Evolutionary conservation across 2,888 invertebrate species (phyloP), one percentile per base, ranked within the genome.

Genomic region (Autographa pulchrina): DNA sequence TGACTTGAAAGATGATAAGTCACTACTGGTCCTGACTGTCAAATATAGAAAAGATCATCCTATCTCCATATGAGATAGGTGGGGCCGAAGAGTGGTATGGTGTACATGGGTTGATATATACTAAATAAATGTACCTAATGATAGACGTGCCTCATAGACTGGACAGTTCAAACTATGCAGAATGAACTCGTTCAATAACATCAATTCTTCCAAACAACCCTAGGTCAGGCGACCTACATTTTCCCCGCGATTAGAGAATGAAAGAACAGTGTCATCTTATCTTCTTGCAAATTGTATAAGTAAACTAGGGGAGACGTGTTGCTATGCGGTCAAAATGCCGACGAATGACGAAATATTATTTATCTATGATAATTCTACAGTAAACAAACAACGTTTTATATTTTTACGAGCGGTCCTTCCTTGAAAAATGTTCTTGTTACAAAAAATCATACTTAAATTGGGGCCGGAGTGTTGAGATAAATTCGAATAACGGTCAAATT

Each of bases 181-280:
- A 48, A 5, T 48, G 13, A 13, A 43, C 11, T 56, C 54, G 18
- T 25, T 13, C 54, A 25, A 25, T 20, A 25, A 48, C 48, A n/a
- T 43, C 14, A 2, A 43, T 48, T 48, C 48, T 60, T 35, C 60
- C 68, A 70, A 72, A 65, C 69, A 18, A 58, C 65, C 31, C 25
- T 48, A 14, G 48, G 48, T 48, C 59, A 56, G 43, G 65, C 72
- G 81, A 68, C 74, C 75, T 75, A 83, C 31, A 78, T 78, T 78
- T 35, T 35, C 31, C 58, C 14, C 43, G 54, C 64, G 52, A 74
- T 65, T 74, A 54, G 59, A 65, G 52, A 72, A 68, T 74, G 52
- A 78, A 81, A 74, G 67, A 73, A 70, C 67, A 63, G 63, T 74
- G 74, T 74, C 68, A 81, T 75, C 70, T 81, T 83, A 77, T 81